Base-by-base conservation (phyloP, 1,140 invertebrate genomes). In the Listronotus oregonensis region DNA sequence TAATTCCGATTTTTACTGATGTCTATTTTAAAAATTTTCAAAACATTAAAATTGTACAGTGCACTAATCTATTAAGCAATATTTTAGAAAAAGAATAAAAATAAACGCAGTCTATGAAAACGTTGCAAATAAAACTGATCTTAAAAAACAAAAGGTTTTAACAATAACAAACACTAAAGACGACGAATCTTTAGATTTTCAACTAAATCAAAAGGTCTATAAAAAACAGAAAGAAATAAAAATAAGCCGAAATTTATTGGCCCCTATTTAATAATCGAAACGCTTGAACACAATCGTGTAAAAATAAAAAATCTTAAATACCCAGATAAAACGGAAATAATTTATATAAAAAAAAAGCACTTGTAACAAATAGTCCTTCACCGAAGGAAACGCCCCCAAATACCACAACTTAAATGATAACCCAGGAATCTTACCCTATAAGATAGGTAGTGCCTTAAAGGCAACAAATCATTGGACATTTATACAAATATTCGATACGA, bases 61-160 rank as follows among this genome's bases (percentile, higher is more conserved):
- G 32, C 32, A 34, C 32, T 5, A 34, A 34, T 6, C 32, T 34
- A 5, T 34, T 34, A 34, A 34, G 9, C 9, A 34, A 34, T 34
- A 34, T 34, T 34, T 34, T 34, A 34, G 32, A 34, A 9, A 34
- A 5, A 9, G 9, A 34, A 34, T 14, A 7, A 54, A 54, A 37
- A 17, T 54, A 6, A 12, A 54, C 11, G 51, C 27, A 5, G 37
- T 54, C 11, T 54, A 54, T n/a, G 15, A 50, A 50, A 37, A 37
- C 0, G 17, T n/a, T n/a, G n/a, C n/a, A n/a, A n/a, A n/a, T n/a
- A n/a, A n/a, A n/a, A n/a, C n/a, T n/a, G n/a, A n/a, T 4, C 9
- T 0, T 1, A 12, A n/a, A 5, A 54, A 37, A 40, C 27, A 54
- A 37, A 54, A 34, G 15, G 14, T 54, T 37, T 6, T 37, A n/a